These are phyloP conservation scores for Caenorhabditis panamensis DNA, from an alignment of 2,888 invertebrate genomes.

Conservation along the genomic window DNA sequence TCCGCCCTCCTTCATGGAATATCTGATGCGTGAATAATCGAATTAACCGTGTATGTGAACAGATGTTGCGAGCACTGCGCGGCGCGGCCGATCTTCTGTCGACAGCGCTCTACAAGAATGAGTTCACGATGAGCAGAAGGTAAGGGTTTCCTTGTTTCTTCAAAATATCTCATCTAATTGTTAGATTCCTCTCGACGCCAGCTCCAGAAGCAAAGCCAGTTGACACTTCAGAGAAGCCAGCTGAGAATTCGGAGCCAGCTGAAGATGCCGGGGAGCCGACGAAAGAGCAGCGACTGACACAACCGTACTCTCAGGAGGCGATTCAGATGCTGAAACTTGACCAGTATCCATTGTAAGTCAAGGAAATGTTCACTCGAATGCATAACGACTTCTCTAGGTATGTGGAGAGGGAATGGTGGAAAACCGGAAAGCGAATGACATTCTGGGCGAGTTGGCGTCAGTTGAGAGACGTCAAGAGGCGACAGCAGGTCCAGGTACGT, in stretches of 20 bases:
- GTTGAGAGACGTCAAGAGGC: slow-evolving; percentile 90
- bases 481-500: slow-evolving; percentile 81
- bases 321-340: slow-evolving; percentile 57
- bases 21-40: slow-evolving; percentile 37
- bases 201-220: slow-evolving; percentile 27
- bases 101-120: slow-evolving; percentile 26
- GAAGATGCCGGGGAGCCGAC: slow-evolving; percentile 34
- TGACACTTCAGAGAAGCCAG: slow-evolving; percentile 7
- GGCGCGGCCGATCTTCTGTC: slow-evolving; percentile 47
- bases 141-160: neutral
- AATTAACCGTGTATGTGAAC: slow-evolving; percentile 21
- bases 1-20: neutral
- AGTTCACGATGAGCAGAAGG: slow-evolving; percentile 26
- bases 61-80: slow-evolving; percentile 59
- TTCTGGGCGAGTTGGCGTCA: slow-evolving; percentile 89
- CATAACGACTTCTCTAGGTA: slow-evolving; percentile 51
- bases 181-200: slow-evolving; percentile 44
- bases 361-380: neutral
- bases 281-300: slow-evolving; percentile 40
- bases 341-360: slow-evolving; percentile 65
- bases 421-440: slow-evolving; percentile 79
- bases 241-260: neutral
- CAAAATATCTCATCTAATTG: neutral
- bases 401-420: slow-evolving; percentile 81
- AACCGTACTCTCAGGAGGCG: slow-evolving; percentile 42